Base-by-base conservation (phyloP, 2,888 invertebrate genomes). In the Tupiocoris notatus region DNA sequence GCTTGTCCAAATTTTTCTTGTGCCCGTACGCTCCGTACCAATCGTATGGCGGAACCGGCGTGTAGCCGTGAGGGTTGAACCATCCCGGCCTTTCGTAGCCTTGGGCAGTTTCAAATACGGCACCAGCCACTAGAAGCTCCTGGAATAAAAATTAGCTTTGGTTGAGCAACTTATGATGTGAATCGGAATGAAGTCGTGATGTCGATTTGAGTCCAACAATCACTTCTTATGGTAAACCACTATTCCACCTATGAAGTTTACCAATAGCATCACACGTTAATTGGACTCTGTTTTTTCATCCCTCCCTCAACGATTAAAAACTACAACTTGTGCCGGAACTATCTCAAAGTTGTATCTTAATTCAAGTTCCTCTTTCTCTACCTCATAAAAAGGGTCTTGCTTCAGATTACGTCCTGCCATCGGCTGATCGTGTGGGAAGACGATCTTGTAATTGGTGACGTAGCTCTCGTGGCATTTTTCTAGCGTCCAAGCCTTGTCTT, bases 31-130 rank as follows among this genome's bases (percentile, higher is more conserved):
- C 88, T 24, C 95, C 95, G 80, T 92, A 93, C 90, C 93, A 96
- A 84, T 95, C 95, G 82, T 96, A 96, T 9, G 89, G 87, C 24
- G 88, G 87, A 0, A 92, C 88, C 64, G 89, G 86, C n/a, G 84
- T 82, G 7, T 85, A 86, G 7, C 86, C 85, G 61, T 87, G 84
- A 2, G 81, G 80, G 20, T 82, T 81, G 82, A 90, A 96, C 88
- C 93, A 95, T 0, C 91, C 94, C 0, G 96, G 95, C 78, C 95
- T 85, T 83, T 96, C 96, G 92, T 94, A 95, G 0, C 95, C 93
- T 67, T 91, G 92, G 6, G 92, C 88, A 81, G 94, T 90, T 83
- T 96, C 93, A 91, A 93, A 96, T 23, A 95, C 90, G 0, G 95
- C 95, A 0, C 95, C 95, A 73, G 88, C 87, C 24, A 79, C 79